phyloP scores from a whole-genome alignment of 2,888 invertebrate species.

The Schizotus pectinicornis region DNA sequence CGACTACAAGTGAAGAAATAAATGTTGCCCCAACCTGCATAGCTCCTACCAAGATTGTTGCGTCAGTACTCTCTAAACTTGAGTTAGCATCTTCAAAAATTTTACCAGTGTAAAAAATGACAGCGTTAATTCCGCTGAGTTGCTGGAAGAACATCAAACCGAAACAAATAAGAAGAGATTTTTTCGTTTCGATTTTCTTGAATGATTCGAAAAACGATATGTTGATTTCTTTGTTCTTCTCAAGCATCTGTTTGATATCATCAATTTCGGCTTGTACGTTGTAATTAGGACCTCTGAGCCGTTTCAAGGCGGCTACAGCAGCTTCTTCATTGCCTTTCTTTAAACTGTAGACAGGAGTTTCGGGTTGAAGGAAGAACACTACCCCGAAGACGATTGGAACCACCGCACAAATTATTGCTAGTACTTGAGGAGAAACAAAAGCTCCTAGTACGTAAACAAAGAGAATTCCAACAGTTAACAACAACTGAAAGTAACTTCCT shows the following conservation, averaged over 20 bases:
- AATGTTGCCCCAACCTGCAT: constrained; percentile 76
- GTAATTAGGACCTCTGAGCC: constrained; percentile 76
- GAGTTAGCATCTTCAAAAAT: constrained; percentile 29
- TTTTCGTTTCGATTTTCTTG: constrained; percentile 26
- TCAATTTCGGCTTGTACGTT: constrained; percentile 67
- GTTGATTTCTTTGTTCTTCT: constrained; percentile 8
- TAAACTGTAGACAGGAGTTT: constrained; percentile 78
- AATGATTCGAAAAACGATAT: constrained; percentile 29
- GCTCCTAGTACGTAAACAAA: constrained; percentile 74
- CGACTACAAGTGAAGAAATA: constrained; percentile 76
- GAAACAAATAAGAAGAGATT: constrained; percentile 29
- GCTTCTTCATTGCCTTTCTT: constrained; percentile 68
- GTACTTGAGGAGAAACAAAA: constrained; percentile 61
- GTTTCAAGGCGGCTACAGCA: constrained; percentile 72
- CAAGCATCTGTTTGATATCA: constrained; percentile 21
- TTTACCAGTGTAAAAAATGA: constrained; percentile 32
- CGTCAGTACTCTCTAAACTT: constrained; percentile 8
- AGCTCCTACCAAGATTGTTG: constrained; percentile 72
- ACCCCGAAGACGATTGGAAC: constrained; percentile 73
- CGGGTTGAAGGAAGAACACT: constrained; percentile 84
- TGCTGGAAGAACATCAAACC: constrained; percentile 32
- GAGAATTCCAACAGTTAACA: constrained; percentile 83
- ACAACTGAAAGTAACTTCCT: constrained; percentile 86
- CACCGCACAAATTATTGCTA: constrained; percentile 70
- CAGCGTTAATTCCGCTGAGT: constrained; percentile 29